Base-by-base conservation (phyloP, 2,888 invertebrate species). In the Clusia tigrina region DNA sequence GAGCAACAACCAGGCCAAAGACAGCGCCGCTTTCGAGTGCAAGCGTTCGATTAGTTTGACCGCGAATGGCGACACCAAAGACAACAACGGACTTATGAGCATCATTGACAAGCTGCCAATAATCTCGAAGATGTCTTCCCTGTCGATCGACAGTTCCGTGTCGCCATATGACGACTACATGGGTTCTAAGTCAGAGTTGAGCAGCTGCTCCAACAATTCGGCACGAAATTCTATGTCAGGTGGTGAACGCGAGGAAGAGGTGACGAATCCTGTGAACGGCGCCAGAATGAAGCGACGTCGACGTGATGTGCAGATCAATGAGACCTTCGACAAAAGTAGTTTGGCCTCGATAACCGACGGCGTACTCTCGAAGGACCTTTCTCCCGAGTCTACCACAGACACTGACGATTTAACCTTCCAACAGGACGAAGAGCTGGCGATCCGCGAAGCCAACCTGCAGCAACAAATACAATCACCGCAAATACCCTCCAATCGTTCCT, bases 321-420 rank as follows among this genome's bases (percentile, higher is more conserved):
- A 84, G 70, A 84, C 84, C 0, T 84, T 83, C 53, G 84, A 84
- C 61, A 84, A 84, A 68, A 84, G 84, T 60, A 84, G 84, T 68
- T 69, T 83, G 42, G 84, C 83, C 2, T 84, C 84, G 1, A 71
- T 80, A 15, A 83, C 84, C 0, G 84, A 84, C 69, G 84, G 82
- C 24, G 69, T 83, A 6, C 76, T 84, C 2, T 84, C 84, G 2
- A 84, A 84, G 71, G 84, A 84, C 20, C 69, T 80, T 53, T 84
- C 84, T 12, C 83, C 83, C 0, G 74, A 78, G 1, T 82, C 83
- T n/a, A 80, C 80, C 38, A 82, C 83, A 1, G 84, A 84, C 53
- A 84, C 83, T 0, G 84, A 84, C 65, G 84, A 84, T 67, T 67
- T 83, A 38, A 84, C 84, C 58, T 84, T 84, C 65, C 84, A 84